These are phyloP conservation scores for Malacosoma neustria DNA, from an alignment of 2,888 invertebrate species.

Conservation along the genomic window DNA sequence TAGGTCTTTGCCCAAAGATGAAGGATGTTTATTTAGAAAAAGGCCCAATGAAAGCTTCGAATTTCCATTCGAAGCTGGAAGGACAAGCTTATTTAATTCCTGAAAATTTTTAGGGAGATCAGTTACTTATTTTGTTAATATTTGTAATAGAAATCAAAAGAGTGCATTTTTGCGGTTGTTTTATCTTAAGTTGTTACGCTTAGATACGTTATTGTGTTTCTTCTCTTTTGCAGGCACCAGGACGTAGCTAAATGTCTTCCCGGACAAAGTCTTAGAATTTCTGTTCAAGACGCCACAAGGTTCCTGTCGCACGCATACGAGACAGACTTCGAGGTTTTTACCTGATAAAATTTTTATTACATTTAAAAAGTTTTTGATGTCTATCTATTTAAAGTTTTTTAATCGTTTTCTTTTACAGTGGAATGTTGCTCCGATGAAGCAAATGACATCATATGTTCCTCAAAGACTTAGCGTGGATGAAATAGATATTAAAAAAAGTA, in stretches of 20 bases:
- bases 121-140: too few relatives aligned
- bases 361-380: neutral
- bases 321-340: slow-evolving; percentile 52
- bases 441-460: slow-evolving; percentile 24
- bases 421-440: slow-evolving; percentile 33
- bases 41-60: too few relatives aligned
- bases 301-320: slow-evolving; percentile 53
- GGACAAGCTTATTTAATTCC: too few relatives aligned
- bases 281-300: slow-evolving; percentile 52
- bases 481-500: slow-evolving; percentile 41
- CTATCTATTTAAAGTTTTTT: slow-evolving; percentile 2
- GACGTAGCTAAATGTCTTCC: slow-evolving; percentile 74
- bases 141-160: too few relatives aligned
- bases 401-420: slow-evolving; percentile 28
- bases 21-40: too few relatives aligned
- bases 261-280: slow-evolving; percentile 70
- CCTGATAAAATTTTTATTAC: neutral
- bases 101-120: too few relatives aligned
- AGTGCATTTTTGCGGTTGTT: too few relatives aligned
- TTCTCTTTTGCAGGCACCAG: slow-evolving; percentile 39
- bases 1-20: too few relatives aligned
- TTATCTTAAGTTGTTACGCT: too few relatives aligned
- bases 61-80: too few relatives aligned
- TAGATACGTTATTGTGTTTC: too few relatives aligned
- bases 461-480: slow-evolving; percentile 26